A percentile compares a stretch with the other conserved stretches of the same genome.
Evolutionary conservation across 1,140 invertebrate genomes (phyloP).

Genomic region (Apis mellifera): Amel_HAv3.1 CM009942.2:4123001-4123500

Average conservation of each 20-base stretch:
- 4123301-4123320: constrained; percentile 3
- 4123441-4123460: neutral
- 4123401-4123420: constrained; percentile 27
- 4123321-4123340: constrained; percentile 23
- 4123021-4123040: too few species aligned
- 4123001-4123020: too few species aligned
- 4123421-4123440: constrained; percentile 30
- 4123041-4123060: too few species aligned
- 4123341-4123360: constrained; percentile 34
- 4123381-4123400: constrained; percentile 41
- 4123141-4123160: too few species aligned
- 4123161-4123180: too few species aligned
- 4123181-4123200: too few species aligned
- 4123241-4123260: neutral
- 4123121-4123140: too few species aligned
- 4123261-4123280: neutral
- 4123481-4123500: constrained; percentile 16
- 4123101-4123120: too few species aligned
- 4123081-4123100: too few species aligned
- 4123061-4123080: too few species aligned
- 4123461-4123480: constrained; percentile 38
- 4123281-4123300: neutral
- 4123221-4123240: too few species aligned
- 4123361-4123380: neutral
- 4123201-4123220: too few species aligned